Conservation (phyloP, 2,797 vertebrate species). For the Eulemur albifrons region DNA sequence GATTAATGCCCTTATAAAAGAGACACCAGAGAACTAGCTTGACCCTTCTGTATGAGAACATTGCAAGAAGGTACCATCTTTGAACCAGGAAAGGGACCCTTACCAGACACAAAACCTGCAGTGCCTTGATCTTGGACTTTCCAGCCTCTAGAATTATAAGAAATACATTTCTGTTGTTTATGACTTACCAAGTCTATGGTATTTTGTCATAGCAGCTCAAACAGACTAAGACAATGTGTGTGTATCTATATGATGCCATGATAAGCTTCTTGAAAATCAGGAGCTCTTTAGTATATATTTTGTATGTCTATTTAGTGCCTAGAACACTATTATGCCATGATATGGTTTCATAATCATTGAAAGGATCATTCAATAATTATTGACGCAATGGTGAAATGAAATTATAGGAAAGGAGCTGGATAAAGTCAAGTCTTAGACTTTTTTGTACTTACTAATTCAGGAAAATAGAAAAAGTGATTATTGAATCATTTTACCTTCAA, state of each 20-base stretch:
- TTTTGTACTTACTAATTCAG: not conserved
- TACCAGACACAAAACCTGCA: not conserved
- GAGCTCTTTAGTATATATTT: not conserved
- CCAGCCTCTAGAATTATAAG: too few relatives aligned
- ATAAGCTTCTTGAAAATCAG: not conserved
- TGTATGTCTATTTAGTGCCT: not conserved
- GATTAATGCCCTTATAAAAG: not conserved
- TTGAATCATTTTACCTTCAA: not conserved
- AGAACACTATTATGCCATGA: not conserved
- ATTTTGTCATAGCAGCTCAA: not conserved
- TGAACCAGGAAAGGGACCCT: not conserved
- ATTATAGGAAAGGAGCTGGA: not conserved
- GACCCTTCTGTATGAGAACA: not conserved
- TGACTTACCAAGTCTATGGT: not conserved
- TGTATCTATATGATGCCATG: not conserved
- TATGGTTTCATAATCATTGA: not conserved
- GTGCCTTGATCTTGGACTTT: not conserved
- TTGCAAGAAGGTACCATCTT: not conserved
- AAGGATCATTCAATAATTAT: not conserved
- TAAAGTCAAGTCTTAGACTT: not conserved
- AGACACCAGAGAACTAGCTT: not conserved
- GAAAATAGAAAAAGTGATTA: not conserved
- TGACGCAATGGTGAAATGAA: not conserved
- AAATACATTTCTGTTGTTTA: not conserved
- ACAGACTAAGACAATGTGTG: not conserved